These are phyloP conservation scores for Trissolcus basalis DNA, from an alignment of 1,140 invertebrate species.

Conservation along the genomic window DNA sequence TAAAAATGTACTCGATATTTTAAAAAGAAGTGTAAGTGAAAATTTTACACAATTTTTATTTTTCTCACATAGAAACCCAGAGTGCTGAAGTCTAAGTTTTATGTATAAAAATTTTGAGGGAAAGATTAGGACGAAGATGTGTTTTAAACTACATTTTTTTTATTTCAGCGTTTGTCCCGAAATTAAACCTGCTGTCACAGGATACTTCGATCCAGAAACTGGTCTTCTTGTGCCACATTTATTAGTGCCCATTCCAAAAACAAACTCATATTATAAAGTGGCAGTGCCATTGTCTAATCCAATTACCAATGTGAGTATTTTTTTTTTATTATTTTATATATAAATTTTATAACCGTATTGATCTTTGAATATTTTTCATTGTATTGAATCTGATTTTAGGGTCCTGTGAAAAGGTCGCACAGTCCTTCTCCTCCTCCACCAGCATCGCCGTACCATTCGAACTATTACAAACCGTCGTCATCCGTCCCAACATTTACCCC, in stretches of 20 bases:
- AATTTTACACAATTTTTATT: no score
- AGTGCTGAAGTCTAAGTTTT: no score
- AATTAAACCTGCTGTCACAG: conserved; percentile 65
- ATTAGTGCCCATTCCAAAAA: conserved; percentile 74
- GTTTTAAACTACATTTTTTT: neutral
- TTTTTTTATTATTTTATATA: neutral
- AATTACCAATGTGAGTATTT: conserved; percentile 68
- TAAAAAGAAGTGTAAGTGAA: no score
- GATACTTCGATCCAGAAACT: conserved; percentile 72
- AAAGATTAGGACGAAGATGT: no score
- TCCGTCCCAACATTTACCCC: conserved; percentile 72
- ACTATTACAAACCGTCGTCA: conserved; percentile 77
- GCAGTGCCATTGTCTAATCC: conserved; percentile 72
- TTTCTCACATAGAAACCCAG: no score
- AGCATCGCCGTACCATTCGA: conserved; percentile 75
- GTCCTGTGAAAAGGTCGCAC: conserved; percentile 77
- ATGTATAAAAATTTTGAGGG: no score
- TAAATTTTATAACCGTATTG: conserved; percentile 1
- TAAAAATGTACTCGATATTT: no score
- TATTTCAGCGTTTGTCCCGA: conserved; percentile 73
- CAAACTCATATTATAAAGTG: conserved; percentile 75
- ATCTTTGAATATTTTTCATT: conserved; percentile 14
- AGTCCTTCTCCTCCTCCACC: conserved; percentile 80
- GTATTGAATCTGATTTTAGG: conserved; percentile 7
- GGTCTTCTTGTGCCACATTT: conserved; percentile 75